phyloP scores from a whole-genome alignment of 2,797 vertebrate species.

The Prunella strophiata region DNA sequence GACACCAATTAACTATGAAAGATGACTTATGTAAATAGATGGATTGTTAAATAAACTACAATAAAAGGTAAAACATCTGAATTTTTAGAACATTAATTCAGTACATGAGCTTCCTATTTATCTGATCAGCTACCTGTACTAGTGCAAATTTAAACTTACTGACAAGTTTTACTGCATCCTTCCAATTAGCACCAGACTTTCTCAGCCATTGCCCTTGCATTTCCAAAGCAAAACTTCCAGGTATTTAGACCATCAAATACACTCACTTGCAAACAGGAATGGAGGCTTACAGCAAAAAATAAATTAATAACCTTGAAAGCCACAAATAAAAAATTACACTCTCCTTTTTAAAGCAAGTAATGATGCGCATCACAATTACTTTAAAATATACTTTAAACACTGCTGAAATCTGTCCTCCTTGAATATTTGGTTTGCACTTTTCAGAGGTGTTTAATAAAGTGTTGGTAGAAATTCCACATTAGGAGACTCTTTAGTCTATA shows the following conservation, averaged over 20 bases:
- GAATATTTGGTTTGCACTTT: neutral
- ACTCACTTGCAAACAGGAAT: neutral
- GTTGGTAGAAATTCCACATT: neutral
- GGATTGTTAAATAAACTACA: constrained; percentile 58
- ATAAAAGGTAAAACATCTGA: constrained; percentile 57
- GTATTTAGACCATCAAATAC: constrained; percentile 28
- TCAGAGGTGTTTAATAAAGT: neutral
- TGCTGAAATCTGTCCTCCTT: neutral
- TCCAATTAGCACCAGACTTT: constrained; percentile 62
- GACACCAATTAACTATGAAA: constrained; percentile 69
- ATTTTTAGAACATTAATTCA: constrained; percentile 69
- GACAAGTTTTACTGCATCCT: constrained; percentile 58
- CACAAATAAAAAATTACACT: neutral
- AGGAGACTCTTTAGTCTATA: neutral
- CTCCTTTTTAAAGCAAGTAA: neutral
- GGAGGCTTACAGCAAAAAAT: neutral
- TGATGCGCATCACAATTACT: neutral
- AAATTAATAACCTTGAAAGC: neutral
- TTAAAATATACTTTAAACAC: neutral
- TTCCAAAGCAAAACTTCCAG: constrained; percentile 16
- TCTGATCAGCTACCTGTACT: constrained; percentile 42
- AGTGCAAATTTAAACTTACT: constrained; percentile 48
- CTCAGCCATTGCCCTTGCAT: neutral
- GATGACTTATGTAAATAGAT: constrained; percentile 52
- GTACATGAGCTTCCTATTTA: constrained; percentile 67